A percentile compares a stretch with the other conserved stretches of the same genome.
phyloP scores from a whole-genome alignment of 2,888 invertebrate species.

The Chydorus sphaericus region DNA sequence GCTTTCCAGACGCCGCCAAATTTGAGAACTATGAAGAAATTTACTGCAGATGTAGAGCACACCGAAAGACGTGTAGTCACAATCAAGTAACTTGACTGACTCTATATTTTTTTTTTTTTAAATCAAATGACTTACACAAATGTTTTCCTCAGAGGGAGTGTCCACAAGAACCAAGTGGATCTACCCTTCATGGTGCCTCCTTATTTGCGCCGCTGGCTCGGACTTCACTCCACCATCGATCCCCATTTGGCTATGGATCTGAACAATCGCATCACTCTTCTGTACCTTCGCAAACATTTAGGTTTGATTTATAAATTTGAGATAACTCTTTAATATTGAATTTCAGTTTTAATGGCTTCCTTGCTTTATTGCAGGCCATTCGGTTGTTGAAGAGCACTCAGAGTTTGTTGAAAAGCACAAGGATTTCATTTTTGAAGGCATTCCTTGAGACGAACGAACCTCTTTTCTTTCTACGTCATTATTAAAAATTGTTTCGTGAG shows the following conservation, averaged over 20 bases:
- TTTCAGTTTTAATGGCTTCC: neutral
- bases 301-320: neutral
- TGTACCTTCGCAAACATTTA: conserved; percentile 9
- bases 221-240: conserved; percentile 8
- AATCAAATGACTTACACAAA: neutral
- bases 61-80: conserved; percentile 29
- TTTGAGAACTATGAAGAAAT: conserved; percentile 34
- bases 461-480: too few relatives aligned
- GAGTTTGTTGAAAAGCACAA: neutral
- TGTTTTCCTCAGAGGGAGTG: conserved; percentile 8
- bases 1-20: conserved; percentile 41
- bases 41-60: conserved; percentile 20
- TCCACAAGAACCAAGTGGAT: conserved; percentile 14
- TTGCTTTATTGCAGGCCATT: neutral
- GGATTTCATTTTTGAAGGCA: neutral
- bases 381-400: neutral
- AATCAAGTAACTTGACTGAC: conserved; percentile 27
- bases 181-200: conserved; percentile 8
- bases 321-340: too few relatives aligned
- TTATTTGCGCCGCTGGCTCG: conserved; percentile 5
- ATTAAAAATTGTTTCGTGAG: too few relatives aligned
- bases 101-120: neutral
- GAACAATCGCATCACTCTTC: conserved; percentile 6
- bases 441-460: too few relatives aligned
- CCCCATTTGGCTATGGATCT: conserved; percentile 5